Percentiles rank a stretch among this genome's conserved stretches.
phyloP scores from a whole-genome alignment of 2,797 vertebrate genomes.

The Lepidocolaptes lacrymiger region DNA sequence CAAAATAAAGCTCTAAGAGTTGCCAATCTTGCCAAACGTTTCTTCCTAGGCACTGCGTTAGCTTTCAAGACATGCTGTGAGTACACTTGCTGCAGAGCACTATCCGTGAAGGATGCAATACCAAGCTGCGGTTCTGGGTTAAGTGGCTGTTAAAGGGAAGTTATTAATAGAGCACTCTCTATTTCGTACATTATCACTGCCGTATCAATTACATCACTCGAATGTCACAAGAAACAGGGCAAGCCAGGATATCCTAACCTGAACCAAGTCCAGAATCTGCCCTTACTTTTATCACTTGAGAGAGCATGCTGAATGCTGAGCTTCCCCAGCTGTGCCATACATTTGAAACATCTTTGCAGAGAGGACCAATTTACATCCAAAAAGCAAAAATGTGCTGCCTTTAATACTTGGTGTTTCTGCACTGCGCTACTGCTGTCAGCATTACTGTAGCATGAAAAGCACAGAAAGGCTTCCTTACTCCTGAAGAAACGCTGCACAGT shows the following conservation, averaged over 20 bases:
- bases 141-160: conserved; percentile 11
- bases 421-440: neutral
- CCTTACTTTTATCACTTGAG: neutral
- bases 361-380: neutral
- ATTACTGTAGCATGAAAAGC: neutral
- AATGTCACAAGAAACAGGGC: neutral
- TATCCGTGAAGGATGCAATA: neutral
- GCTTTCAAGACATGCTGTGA: neutral
- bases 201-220: neutral
- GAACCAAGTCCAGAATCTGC: neutral
- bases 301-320: neutral
- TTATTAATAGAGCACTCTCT: conserved; percentile 53
- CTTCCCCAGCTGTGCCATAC: neutral
- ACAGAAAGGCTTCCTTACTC: neutral
- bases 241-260: neutral
- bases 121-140: conserved; percentile 1
- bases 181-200: neutral
- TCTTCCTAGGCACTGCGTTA: neutral
- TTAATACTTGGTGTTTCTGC: neutral
- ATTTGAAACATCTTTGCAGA: neutral
- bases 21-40: neutral
- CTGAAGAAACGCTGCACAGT: neutral
- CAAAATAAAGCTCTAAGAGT: neutral
- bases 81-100: neutral
- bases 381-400: neutral